Evolutionary conservation across 1,140 invertebrate species (phyloP).

Genomic region (Anastrepha obliqua): DNA sequence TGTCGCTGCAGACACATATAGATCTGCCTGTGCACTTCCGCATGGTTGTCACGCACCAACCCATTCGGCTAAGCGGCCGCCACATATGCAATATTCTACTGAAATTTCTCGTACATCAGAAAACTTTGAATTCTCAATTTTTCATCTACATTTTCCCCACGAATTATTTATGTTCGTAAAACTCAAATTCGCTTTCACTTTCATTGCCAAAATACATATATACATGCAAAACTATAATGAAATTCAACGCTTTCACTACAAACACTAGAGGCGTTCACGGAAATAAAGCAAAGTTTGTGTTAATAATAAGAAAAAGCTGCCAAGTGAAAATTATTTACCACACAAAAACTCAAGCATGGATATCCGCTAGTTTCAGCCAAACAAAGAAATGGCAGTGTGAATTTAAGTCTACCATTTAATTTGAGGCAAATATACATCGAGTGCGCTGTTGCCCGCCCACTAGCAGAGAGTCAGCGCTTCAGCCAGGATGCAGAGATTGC

Average conservation of each 20-base stretch:
- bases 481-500: not conserved
- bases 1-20: too few relatives aligned
- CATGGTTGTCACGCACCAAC: too few relatives aligned
- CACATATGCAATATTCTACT: too few relatives aligned
- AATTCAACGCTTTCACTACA: slow-evolving; percentile 25
- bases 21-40: too few relatives aligned
- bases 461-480: not conserved
- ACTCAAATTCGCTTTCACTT: not conserved
- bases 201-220: not conserved
- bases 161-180: not conserved
- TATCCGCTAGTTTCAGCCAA: not conserved
- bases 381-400: not conserved
- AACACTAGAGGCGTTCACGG: slow-evolving; percentile 19
- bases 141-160: not conserved
- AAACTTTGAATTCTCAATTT: too few relatives aligned
- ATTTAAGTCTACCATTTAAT: too few relatives aligned
- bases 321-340: slow-evolving; percentile 19
- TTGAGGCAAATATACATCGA: too few relatives aligned
- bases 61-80: too few relatives aligned
- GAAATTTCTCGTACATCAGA: too few relatives aligned
- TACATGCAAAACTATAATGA: not conserved
- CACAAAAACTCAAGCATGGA: not conserved
- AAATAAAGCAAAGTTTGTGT: slow-evolving; percentile 26
- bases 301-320: slow-evolving; percentile 24
- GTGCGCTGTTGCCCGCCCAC: not conserved